Evolutionary conservation across 2,888 invertebrate species (phyloP), one percentile per base, ranked within the genome.

Genomic region (Cancer borealis): DNA sequence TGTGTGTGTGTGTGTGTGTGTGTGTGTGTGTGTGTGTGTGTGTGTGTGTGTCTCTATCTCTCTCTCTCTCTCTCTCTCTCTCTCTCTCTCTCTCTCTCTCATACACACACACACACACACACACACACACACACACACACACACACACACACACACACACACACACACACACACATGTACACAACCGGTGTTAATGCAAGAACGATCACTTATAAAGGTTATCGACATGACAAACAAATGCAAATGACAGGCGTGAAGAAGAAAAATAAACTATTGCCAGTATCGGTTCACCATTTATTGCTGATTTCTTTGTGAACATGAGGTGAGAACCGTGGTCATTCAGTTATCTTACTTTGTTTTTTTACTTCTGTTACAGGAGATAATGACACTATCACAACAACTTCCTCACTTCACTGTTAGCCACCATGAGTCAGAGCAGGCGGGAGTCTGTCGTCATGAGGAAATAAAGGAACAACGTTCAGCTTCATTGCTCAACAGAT

Each of bases 1-100:
- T 73, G 73, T 73, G 73, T 73, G 73, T 73, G 73, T 73, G 73
- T 73, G 73, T 73, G 73, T 73, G 73, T 73, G 73, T 73, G 73
- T 73, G 73, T 73, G 73, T 73, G 73, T 73, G 73, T 17, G 66
- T 66, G 66, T 66, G 17, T 66, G 17, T 66, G 17, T 66, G 17
- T 66, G 17, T 66, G 17, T 66, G 17, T 66, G 17, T 66, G 17
- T 66, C 49, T 49, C 49, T 21, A 5, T 21, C 60, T 66, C 60
- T 66, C 60, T 66, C 60, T 66, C 60, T 66, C 60, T 66, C 60
- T 66, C 60, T 66, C 60, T 66, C 60, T 66, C 60, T 66, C 60
- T 66, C 60, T 66, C 60, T 66, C 60, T 66, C 60, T 66, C 60
- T 66, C 60, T 66, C 30, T 26, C 26, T 79, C 26, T 26, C 73